Conservation (phyloP, 2,888 invertebrate genomes). For the Theretra japonica region DNA sequence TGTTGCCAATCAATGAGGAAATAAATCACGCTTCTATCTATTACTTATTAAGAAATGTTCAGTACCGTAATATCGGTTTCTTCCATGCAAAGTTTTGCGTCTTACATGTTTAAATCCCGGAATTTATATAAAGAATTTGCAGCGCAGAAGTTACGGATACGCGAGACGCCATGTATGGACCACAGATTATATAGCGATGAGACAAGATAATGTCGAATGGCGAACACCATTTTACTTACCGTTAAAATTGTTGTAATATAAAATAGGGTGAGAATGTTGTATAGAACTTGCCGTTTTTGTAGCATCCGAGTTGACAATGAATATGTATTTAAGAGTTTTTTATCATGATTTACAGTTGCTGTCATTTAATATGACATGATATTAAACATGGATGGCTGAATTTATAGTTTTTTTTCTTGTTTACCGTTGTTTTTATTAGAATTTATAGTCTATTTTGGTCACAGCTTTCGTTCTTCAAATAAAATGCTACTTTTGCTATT, state of each 20-base stretch:
- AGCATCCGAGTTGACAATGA: constrained; percentile 15
- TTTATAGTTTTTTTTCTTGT: background rate
- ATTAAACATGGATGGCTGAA: background rate
- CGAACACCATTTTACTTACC: constrained; percentile 40
- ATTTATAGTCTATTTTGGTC: background rate
- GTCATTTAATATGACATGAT: constrained; percentile 7
- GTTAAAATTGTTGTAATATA: constrained; percentile 38
- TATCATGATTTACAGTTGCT: constrained; percentile 23
- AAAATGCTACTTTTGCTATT: too few species aligned
- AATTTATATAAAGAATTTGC: constrained; percentile 7
- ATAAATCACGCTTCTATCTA: background rate
- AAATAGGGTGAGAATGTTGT: constrained; percentile 41
- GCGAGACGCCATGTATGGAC: constrained; percentile 13
- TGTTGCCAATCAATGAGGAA: too few species aligned
- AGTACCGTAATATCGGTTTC: background rate
- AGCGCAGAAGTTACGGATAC: background rate
- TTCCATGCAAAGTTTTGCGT: background rate
- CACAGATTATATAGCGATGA: constrained; percentile 26
- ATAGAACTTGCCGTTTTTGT: constrained; percentile 15
- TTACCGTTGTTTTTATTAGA: background rate
- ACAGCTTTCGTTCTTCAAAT: background rate
- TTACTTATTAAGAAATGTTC: background rate
- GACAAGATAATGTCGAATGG: constrained; percentile 27
- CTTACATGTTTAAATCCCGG: background rate
- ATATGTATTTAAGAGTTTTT: constrained; percentile 23